Evolutionary conservation across 2,888 invertebrate genomes (phyloP).

Genomic region (Anoplius nigerrimus): DNA sequence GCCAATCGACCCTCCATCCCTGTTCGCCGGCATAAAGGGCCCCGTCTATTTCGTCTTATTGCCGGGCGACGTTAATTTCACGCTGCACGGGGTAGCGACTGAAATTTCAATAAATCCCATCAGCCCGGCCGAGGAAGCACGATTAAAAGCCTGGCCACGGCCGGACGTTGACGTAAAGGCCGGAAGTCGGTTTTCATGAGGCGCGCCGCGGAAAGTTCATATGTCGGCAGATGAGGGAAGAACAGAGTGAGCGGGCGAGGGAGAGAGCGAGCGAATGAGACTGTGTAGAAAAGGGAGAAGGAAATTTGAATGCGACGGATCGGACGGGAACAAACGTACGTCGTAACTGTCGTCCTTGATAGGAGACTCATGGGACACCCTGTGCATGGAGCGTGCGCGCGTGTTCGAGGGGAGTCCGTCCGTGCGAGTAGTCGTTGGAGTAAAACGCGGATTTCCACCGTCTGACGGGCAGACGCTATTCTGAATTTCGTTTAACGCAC

Average conservation of each 20-base stretch:
- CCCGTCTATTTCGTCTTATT: no score
- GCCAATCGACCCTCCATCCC: no score
- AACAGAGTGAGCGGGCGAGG: background rate
- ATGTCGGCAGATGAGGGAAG: background rate
- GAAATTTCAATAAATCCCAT: no score
- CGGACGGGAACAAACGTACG: background rate
- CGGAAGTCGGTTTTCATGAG: background rate
- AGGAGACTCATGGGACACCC: no score
- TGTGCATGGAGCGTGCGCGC: background rate
- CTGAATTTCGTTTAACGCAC: constrained; percentile 19
- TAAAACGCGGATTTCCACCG: constrained; percentile 13
- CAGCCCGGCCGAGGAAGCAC: no score
- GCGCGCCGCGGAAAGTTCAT: background rate
- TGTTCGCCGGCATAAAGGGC: no score
- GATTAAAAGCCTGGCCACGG: no score
- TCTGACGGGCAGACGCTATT: constrained; percentile 9
- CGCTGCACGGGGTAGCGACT: no score
- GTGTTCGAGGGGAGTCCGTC: background rate
- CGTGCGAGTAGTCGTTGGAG: background rate
- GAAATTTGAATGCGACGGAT: background rate
- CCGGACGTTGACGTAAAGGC: no score
- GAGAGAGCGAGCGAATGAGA: background rate
- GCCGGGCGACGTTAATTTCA: no score
- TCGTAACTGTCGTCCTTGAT: background rate
- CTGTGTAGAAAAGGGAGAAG: no score